Percentiles rank a stretch among this genome's conserved stretches.
These are phyloP conservation scores for Ormyrus nitidulus DNA, from an alignment of 2,888 invertebrate genomes.

Conservation along the genomic window DNA sequence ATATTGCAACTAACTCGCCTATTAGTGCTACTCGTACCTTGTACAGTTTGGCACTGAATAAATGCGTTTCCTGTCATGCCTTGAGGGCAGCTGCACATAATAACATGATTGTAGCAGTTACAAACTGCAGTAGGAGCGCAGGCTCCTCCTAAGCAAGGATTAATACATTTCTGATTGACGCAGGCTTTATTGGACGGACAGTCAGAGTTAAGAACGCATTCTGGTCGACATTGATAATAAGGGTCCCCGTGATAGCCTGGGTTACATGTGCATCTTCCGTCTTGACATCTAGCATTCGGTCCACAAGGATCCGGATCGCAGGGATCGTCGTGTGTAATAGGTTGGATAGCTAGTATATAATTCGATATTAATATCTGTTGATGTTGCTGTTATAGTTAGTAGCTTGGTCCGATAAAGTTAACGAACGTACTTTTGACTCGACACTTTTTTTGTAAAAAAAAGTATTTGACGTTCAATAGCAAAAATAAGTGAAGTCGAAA, in stretches of 20 bases:
- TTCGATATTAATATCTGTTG: too few species aligned
- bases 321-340: slow-evolving; percentile 75
- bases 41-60: slow-evolving; percentile 77
- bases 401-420: too few species aligned
- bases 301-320: slow-evolving; percentile 88
- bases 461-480: too few species aligned
- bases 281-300: slow-evolving; percentile 80
- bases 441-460: too few species aligned
- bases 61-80: slow-evolving; percentile 84
- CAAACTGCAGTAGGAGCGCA: slow-evolving; percentile 79
- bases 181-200: slow-evolving; percentile 84
- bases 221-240: slow-evolving; percentile 83
- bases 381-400: too few species aligned
- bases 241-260: slow-evolving; percentile 79
- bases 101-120: slow-evolving; percentile 81
- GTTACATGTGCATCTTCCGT: slow-evolving; percentile 77
- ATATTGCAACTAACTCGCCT: neutral
- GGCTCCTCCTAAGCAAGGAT: slow-evolving; percentile 84
- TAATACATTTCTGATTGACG: slow-evolving; percentile 83
- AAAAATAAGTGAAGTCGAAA: too few species aligned
- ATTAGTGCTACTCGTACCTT: slow-evolving; percentile 64
- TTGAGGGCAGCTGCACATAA: slow-evolving; percentile 82
- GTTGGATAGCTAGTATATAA: neutral
- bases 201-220: slow-evolving; percentile 82
- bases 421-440: too few species aligned